Conservation (phyloP, 2,888 invertebrate species). For the Panopea generosa region DNA sequence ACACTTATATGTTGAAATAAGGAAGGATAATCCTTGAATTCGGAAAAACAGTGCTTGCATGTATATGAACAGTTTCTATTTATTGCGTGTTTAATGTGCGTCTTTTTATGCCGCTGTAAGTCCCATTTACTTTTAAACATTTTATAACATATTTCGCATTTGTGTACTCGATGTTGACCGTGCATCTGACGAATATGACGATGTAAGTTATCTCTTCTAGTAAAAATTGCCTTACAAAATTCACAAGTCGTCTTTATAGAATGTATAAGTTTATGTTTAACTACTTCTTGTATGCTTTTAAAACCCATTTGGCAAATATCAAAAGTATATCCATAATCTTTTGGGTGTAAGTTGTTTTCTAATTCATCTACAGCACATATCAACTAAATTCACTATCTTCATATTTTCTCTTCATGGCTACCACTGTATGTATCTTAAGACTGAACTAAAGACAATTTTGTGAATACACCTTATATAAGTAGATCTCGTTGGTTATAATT, state of each 20-base stretch:
- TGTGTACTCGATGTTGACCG: neutral
- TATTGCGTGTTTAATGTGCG: neutral
- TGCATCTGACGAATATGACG: neutral
- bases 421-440: too few relatives aligned
- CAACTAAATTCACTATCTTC: too few relatives aligned
- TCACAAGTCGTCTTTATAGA: neutral
- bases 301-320: conserved; percentile 16
- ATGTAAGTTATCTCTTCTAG: neutral
- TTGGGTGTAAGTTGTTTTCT: too few relatives aligned
- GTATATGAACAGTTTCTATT: neutral
- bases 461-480: too few relatives aligned
- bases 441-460: too few relatives aligned
- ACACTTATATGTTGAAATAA: conserved; percentile 6
- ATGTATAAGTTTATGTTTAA: conserved; percentile 4
- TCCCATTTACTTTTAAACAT: neutral
- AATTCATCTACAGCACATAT: too few relatives aligned
- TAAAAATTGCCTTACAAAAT: neutral
- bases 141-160: neutral
- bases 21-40: neutral
- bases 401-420: too few relatives aligned
- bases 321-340: neutral
- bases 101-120: neutral
- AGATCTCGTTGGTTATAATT: too few relatives aligned
- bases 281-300: conserved; percentile 7
- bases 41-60: conserved; percentile 11